Percentiles rank a stretch among this genome's conserved stretches.
These are phyloP conservation scores for Salvelinus fontinalis DNA, from an alignment of 2,113 vertebrate species.

Conservation along the genomic window DNA sequence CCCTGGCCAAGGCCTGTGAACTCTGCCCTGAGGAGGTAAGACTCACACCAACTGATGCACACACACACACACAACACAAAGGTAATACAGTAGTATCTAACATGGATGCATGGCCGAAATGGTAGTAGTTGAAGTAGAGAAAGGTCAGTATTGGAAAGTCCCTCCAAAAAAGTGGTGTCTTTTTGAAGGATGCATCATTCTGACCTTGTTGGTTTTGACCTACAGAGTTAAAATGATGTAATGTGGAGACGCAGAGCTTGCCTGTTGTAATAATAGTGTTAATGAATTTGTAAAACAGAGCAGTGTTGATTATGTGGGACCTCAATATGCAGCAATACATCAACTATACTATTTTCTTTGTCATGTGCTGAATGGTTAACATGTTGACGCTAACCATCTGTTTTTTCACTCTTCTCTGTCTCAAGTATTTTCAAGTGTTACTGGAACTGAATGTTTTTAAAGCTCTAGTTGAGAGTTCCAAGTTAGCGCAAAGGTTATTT, in stretches of 20 bases:
- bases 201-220: background rate
- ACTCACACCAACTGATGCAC: background rate
- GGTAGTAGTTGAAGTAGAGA: background rate
- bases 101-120: background rate
- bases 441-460: background rate
- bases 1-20: slow-evolving; percentile 98
- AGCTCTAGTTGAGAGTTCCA: background rate
- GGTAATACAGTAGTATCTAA: background rate
- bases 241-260: too few relatives aligned
- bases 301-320: too few relatives aligned
- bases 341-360: background rate
- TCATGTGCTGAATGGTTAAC: background rate
- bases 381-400: background rate
- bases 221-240: too few relatives aligned
- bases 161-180: background rate
- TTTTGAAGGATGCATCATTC: background rate
- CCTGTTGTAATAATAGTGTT: too few relatives aligned
- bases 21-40: slow-evolving; percentile 98
- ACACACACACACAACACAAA: background rate
- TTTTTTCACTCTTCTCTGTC: background rate
- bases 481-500: background rate
- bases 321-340: background rate
- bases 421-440: too few relatives aligned
- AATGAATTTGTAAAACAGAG: too few relatives aligned
- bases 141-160: background rate